These are phyloP conservation scores for Monochamus alternatus DNA, from an alignment of 2,888 invertebrate genomes.

Conservation along the genomic window DNA sequence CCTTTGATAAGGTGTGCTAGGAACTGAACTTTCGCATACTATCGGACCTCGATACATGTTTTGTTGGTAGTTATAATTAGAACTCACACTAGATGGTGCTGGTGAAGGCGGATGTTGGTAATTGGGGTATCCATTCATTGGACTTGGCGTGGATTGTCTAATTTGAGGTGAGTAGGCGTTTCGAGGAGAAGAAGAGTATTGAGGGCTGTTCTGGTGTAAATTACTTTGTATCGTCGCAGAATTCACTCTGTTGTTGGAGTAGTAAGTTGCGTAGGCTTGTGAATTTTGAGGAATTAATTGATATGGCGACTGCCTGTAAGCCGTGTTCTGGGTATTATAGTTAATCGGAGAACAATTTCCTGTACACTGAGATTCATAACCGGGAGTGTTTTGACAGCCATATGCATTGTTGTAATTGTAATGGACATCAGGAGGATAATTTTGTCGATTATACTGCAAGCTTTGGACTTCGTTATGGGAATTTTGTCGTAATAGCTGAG, in stretches of 20 bases:
- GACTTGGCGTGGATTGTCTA: constrained; percentile 58
- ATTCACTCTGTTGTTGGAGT: constrained; percentile 45
- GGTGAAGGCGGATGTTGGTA: constrained; percentile 67
- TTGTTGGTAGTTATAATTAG: constrained; percentile 57
- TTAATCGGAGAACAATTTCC: constrained; percentile 34
- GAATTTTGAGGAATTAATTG: constrained; percentile 61
- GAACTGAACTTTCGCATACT: constrained; percentile 45
- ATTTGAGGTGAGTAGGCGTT: constrained; percentile 48
- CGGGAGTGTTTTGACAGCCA: constrained; percentile 35
- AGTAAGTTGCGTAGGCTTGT: constrained; percentile 51
- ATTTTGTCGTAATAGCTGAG: constrained; percentile 14
- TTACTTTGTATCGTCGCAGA: constrained; percentile 38
- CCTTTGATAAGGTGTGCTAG: constrained; percentile 59
- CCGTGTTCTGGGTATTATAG: constrained; percentile 37
- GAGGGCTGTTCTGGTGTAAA: constrained; percentile 39
- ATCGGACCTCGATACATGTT: constrained; percentile 46
- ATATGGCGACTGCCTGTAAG: constrained; percentile 63
- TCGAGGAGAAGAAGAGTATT: constrained; percentile 47
- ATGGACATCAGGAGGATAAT: constrained; percentile 35
- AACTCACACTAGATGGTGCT: constrained; percentile 60
- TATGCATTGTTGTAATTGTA: constrained; percentile 38
- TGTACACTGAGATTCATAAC: constrained; percentile 42
- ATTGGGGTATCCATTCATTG: constrained; percentile 50
- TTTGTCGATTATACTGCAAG: constrained; percentile 32
- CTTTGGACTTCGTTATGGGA: constrained; percentile 30